These are phyloP conservation scores for Ganaspis sp. DNA, from an alignment of 1,140 invertebrate genomes.

Conservation along the genomic window DNA sequence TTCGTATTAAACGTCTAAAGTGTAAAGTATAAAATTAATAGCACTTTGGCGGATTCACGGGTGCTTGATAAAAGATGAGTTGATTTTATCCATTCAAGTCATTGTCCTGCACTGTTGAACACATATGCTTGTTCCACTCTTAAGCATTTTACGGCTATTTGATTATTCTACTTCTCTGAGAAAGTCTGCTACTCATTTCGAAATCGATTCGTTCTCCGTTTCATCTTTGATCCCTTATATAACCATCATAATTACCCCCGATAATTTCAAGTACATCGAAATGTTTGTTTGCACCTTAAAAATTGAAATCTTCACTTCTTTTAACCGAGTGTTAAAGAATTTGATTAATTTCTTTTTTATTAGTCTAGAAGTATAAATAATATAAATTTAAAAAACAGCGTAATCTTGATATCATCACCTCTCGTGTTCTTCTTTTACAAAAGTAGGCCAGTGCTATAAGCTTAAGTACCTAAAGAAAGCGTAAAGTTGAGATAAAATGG, in stretches of 20 bases:
- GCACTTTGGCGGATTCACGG: constrained; percentile 10
- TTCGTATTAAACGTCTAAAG: no score
- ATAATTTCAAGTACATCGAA: no score
- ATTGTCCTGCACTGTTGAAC: constrained; percentile 7
- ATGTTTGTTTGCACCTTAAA: no score
- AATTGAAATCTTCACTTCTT: no score
- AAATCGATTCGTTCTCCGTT: background rate
- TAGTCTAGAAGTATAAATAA: constrained; percentile 1
- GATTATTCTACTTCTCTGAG: background rate
- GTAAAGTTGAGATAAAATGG: background rate
- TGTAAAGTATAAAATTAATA: background rate
- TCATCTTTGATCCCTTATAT: no score
- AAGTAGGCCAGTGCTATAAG: constrained; percentile 13
- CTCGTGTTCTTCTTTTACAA: constrained; percentile 13
- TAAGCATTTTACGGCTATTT: constrained; percentile 20
- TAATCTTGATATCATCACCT: background rate
- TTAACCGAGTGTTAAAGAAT: background rate
- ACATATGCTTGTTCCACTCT: background rate
- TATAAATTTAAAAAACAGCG: background rate
- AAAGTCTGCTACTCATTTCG: background rate
- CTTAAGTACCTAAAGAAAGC: background rate
- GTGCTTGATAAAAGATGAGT: background rate
- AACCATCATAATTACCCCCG: no score
- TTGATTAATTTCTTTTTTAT: background rate
- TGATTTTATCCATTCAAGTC: background rate